These are phyloP conservation scores for Cydia strobilella DNA, from an alignment of 1,140 invertebrate genomes.

Conservation along the genomic window DNA sequence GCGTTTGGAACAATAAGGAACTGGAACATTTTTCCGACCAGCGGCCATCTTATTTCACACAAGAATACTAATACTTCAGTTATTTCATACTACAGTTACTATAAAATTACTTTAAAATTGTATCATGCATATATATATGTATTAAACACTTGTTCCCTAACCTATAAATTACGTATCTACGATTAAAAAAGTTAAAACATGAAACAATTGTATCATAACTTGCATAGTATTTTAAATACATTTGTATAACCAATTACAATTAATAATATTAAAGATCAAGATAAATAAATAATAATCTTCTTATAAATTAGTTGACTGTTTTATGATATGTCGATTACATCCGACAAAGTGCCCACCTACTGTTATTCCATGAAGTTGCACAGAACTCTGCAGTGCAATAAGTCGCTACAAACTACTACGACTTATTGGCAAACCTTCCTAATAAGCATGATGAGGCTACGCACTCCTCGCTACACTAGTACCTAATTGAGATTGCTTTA, in stretches of 20 bases:
- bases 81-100: not conserved
- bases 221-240: not conserved
- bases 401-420: not conserved
- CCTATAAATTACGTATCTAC: slow-evolving; percentile 38
- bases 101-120: not conserved
- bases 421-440: not conserved
- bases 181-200: not conserved
- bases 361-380: not conserved
- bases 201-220: not conserved
- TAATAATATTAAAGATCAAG: not conserved
- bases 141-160: slow-evolving; percentile 48
- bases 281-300: not conserved
- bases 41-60: slow-evolving; percentile 30
- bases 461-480: slow-evolving; percentile 66
- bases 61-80: too few relatives aligned
- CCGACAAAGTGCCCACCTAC: slow-evolving; percentile 1
- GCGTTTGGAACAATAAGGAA: slow-evolving; percentile 14
- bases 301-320: not conserved
- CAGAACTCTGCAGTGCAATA: not conserved
- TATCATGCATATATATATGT: not conserved
- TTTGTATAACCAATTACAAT: not conserved
- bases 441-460: slow-evolving; percentile 50
- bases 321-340: slow-evolving; percentile 12
- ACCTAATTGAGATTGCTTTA: slow-evolving; percentile 73
- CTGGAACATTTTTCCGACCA: not conserved